Percentiles rank a stretch among this genome's conserved stretches.
phyloP scores from a whole-genome alignment of 2,113 vertebrate species.

The Laticauda laticaudata region DNA sequence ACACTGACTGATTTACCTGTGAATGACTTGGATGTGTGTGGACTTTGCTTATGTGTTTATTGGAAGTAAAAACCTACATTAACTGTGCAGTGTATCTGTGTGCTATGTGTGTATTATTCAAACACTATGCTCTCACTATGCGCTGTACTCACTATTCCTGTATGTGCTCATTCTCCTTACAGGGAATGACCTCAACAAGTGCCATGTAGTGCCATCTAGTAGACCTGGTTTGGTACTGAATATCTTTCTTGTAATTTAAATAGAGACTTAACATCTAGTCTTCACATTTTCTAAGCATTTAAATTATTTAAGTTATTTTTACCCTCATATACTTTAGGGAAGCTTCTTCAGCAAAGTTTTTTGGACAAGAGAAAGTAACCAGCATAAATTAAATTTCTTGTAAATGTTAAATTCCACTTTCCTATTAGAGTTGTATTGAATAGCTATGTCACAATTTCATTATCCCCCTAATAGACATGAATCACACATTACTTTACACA shows the following conservation, averaged over 20 bases:
- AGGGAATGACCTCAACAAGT: too few relatives aligned
- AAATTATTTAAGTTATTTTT: constrained; percentile 15
- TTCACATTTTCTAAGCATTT: background rate
- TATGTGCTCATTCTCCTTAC: too few relatives aligned
- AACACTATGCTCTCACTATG: too few relatives aligned
- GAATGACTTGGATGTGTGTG: too few relatives aligned
- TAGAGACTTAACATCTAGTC: background rate
- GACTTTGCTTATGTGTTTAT: too few relatives aligned
- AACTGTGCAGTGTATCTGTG: too few relatives aligned
- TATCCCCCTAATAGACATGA: constrained; percentile 29
- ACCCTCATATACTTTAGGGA: constrained; percentile 3
- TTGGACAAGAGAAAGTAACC: constrained; percentile 11
- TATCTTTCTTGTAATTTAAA: background rate
- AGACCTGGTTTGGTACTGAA: background rate
- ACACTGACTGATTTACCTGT: too few relatives aligned
- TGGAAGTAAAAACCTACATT: too few relatives aligned
- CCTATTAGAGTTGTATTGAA: constrained; percentile 34
- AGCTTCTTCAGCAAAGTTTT: constrained; percentile 18
- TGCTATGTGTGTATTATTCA: too few relatives aligned
- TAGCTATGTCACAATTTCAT: constrained; percentile 34
- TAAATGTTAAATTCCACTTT: constrained; percentile 25
- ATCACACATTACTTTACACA: constrained; percentile 34
- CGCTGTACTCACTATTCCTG: too few relatives aligned
- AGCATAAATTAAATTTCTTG: constrained; percentile 42
- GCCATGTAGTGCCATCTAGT: too few relatives aligned